phyloP scores from a whole-genome alignment of 2,113 vertebrate species.

The Mormyrus lacerda region DNA sequence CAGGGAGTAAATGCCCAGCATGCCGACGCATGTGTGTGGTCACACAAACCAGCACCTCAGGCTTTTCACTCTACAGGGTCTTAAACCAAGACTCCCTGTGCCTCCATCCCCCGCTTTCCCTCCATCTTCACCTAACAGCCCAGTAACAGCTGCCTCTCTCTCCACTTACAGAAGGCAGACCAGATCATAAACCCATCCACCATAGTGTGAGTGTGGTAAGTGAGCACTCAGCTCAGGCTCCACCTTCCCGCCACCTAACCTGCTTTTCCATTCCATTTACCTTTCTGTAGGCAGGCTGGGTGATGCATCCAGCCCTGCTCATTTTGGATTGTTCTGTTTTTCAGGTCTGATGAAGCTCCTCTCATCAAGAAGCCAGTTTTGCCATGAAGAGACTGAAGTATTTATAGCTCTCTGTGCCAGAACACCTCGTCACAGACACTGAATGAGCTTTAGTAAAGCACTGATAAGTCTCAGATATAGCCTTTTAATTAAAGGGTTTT shows the following conservation, averaged over 20 bases:
- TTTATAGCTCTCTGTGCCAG: slow-evolving; percentile 23
- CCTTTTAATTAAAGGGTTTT: slow-evolving; percentile 28
- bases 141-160: slow-evolving; percentile 51
- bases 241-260: background rate
- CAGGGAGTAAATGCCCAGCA: background rate
- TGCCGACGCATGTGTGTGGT: background rate
- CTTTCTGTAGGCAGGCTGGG: background rate
- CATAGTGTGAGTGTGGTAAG: slow-evolving; percentile 68
- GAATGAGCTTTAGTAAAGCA: slow-evolving; percentile 34
- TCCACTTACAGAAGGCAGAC: slow-evolving; percentile 56
- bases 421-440: slow-evolving; percentile 21
- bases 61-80: background rate
- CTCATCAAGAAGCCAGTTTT: slow-evolving; percentile 21
- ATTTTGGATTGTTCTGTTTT: slow-evolving; percentile 7
- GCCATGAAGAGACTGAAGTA: slow-evolving; percentile 3
- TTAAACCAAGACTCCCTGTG: background rate
- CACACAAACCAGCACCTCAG: background rate
- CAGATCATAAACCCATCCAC: slow-evolving; percentile 66
- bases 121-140: background rate
- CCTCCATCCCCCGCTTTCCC: background rate
- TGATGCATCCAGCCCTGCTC: background rate
- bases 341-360: slow-evolving; percentile 37
- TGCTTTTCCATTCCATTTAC: background rate
- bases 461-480: slow-evolving; percentile 40
- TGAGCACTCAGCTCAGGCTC: slow-evolving; percentile 33